Evolutionary conservation across 2,797 vertebrate genomes (phyloP).

Genomic region (Bradypodion ventrale): DNA sequence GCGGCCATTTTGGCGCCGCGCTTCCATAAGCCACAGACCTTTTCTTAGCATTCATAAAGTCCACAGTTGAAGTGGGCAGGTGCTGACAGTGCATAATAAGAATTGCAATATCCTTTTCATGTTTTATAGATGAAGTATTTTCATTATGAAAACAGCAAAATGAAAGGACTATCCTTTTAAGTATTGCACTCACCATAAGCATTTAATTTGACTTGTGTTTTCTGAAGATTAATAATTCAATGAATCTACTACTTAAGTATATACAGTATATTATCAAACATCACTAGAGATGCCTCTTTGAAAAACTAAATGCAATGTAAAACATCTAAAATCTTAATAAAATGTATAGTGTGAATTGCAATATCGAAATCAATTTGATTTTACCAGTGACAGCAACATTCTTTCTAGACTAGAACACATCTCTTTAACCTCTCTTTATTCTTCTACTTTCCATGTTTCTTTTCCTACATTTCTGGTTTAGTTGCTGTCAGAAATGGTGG

Average conservation of each 20-base stretch:
- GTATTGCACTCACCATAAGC: neutral
- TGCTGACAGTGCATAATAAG: neutral
- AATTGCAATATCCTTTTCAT: neutral
- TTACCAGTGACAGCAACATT: too few species aligned
- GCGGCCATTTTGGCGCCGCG: too few species aligned
- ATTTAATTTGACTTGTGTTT: neutral
- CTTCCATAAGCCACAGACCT: neutral
- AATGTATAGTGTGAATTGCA: neutral
- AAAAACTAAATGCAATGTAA: too few species aligned
- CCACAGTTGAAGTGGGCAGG: neutral
- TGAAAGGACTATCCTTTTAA: neutral
- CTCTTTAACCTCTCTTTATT: neutral
- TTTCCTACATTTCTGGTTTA: neutral
- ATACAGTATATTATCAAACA: neutral
- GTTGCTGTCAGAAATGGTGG: too few species aligned
- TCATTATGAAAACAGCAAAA: neutral
- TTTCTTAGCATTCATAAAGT: neutral
- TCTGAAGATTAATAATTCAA: neutral
- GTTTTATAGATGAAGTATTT: neutral
- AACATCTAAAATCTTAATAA: too few species aligned
- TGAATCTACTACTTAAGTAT: neutral
- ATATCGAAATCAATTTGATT: too few species aligned
- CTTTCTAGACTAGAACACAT: too few species aligned
- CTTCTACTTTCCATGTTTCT: neutral
- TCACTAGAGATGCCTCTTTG: neutral